Evolutionary conservation across 1,140 invertebrate species (phyloP), one percentile per base, ranked within the genome.

Genomic region (Leptinotarsa undecemlineata): DNA sequence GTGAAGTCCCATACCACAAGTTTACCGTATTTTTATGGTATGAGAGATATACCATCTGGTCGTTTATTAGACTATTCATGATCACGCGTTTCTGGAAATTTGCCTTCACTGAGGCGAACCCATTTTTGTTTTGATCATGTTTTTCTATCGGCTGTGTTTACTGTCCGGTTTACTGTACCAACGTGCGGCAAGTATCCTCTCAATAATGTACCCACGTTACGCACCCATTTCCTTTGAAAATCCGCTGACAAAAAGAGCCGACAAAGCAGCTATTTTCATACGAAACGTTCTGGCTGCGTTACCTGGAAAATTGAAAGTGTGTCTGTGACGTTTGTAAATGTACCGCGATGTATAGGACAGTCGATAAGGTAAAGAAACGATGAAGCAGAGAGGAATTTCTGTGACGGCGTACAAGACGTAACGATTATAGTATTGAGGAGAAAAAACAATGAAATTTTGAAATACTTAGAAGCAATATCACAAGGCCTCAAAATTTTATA

Each of bases 301-400:
- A 57, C 51, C 51, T 57, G 51, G 51, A 57, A 57, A 57, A 57
- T 57, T 57, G 51, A 57, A 57, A 57, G 51, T 57, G 51, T 57
- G 51, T 19, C 51, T 57, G 51, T 57, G 51, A 57, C 51, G 17
- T 57, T 57, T 57, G n/a, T 57, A 57, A 57, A 57, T n/a, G 51
- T 4, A 3, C 15, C 51, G 17, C 51, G 51, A 17, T 57, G n/a
- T 57, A 6, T 57, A 57, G 51, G 3, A 15, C 14, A 19, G 51
- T 15, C 51, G 51, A 4, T 57, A 42, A 42, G 8, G 33, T 42
- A 42, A 8, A 8, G 33, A 42, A 11, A 8, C 33, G 33, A 42
- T 42, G 33, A 0, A 3, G 8, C 8, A 11, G 33, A 33, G 33
- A 1, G 33, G 2, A 42, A 42, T 42, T 42, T 42, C 2, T 11